Evolutionary conservation across 1,140 invertebrate genomes (phyloP).

Genomic region (Tetraneura akinire): DNA sequence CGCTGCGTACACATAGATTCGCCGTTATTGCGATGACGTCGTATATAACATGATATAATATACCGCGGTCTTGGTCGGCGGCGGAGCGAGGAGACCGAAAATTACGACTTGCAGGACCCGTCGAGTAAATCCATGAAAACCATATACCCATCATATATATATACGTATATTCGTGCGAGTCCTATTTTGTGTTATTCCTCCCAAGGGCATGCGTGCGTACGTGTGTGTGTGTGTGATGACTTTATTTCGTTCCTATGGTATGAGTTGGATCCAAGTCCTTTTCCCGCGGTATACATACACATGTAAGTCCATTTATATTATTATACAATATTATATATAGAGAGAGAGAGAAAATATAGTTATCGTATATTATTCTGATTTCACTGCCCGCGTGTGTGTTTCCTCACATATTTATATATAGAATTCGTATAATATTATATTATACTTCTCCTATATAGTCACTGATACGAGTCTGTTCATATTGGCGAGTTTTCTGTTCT

Average conservation of each 20-base stretch:
- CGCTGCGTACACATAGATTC: background rate
- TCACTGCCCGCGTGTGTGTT: constrained; percentile 22
- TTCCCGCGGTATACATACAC: background rate
- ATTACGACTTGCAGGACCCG: constrained; percentile 44
- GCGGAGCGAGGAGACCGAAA: constrained; percentile 19
- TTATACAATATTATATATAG: no score
- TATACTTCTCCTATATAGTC: no score
- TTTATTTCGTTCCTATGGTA: constrained; percentile 5
- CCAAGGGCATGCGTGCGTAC: background rate
- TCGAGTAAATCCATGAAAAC: constrained; percentile 38
- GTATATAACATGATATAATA: background rate
- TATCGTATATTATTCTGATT: constrained; percentile 49
- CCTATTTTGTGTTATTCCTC: constrained; percentile 50
- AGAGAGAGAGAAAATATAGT: no score
- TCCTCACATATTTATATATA: no score
- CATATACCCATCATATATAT: background rate
- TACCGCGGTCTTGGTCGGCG: background rate
- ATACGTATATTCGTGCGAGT: background rate
- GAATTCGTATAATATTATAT: no score
- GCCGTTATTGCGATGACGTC: background rate
- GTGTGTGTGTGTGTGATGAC: constrained; percentile 3
- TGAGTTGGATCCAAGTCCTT: background rate
- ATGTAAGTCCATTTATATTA: no score
- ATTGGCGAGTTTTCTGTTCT: background rate
- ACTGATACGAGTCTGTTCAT: background rate